Evolutionary conservation across 1,140 invertebrate genomes (phyloP), one percentile per base, ranked within the genome.

Genomic region (Zaprionus gabonicus): DNA sequence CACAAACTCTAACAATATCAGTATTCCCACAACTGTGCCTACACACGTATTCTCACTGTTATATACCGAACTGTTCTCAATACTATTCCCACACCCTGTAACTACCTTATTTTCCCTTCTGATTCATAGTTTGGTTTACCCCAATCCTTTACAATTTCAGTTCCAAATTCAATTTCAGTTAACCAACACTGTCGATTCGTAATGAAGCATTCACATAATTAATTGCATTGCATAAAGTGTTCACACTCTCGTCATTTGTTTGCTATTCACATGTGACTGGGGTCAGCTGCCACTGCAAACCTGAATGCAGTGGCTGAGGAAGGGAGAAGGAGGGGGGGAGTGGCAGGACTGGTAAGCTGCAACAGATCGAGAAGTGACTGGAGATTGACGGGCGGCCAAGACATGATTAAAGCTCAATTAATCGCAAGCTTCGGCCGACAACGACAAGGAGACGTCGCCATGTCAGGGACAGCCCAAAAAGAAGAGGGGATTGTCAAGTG

Each of bases 341-440:
- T 9, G 31, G 31, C 31, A 34, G 9, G 31, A 34, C 2, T 34
- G 23, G 25, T 46, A 23, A 10, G 10, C 15, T 62, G 59, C 72
- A 69, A 75, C 72, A 75, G 72, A 62, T 74, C 57, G 65, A 69
- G 72, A 82, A 67, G 46, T 51, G 63, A 80, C 38, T 74, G 46
- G 7, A 44, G 15, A 44, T 38, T 44, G 59, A 58, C 36, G 49
- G 62, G 25, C 75, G 82, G 49, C 82, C 82, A 86, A 82, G 82
- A 86, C 82, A 85, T 81, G 83, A 82, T 86, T 86, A 82, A 77
- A 82, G 82, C 80, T 71, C 72, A 76, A 86, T 86, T 82, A 86
- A 86, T 80, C 79, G 68, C 65, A 67, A 62, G 41, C 41, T 46
- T n/a, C 31, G 31, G 31, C 65, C 79, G 71, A 68, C 74, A 76